Base-by-base conservation (phyloP, 2,888 invertebrate genomes). In the Macaria liturata region DNA sequence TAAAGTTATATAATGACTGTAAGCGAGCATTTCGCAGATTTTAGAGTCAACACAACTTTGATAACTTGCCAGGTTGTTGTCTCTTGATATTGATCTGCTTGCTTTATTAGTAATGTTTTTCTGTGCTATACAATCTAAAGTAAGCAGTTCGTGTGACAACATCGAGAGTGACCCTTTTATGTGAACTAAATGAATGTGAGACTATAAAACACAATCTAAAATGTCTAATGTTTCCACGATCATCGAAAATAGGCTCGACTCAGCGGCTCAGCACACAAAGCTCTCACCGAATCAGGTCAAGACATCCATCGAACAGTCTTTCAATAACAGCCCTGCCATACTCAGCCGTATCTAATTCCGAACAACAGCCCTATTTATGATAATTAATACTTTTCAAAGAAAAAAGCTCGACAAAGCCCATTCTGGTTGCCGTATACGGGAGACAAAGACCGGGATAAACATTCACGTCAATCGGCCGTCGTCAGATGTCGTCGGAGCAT, bases 401-500 rank as follows among this genome's bases (percentile, higher is more conserved):
- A 66, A 67, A 66, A 68, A 64, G 52, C 60, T 59, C 56, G 55
- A 68, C 68, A 68, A 68, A 68, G 63, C 57, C 66, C 81, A 78
- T 67, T 67, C 64, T 63, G 54, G 77, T 72, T 76, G 79, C 91
- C 88, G 80, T 85, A 84, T 89, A 89, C 80, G 91, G 91, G 73
- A 83, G 78, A 86, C 88, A 88, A 86, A 87, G 87, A 78, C 79
- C 77, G 80, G 87, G 86, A 88, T 87, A 84, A 85, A 80, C 85
- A 84, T 84, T 83, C 78, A 80, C 75, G 80, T 74, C 74, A 75
- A 60, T 52, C 59, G 8, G 46, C 51, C 52, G 76, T 83, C 86
- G 84, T 85, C 83, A 84, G 79, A 81, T 77, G 83, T 84, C 85
- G 78, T 54, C 50, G 54, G 46, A 47, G 20, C 74, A 74, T 73